These are phyloP conservation scores for Rhinophrynus dorsalis DNA, from an alignment of 2,797 vertebrate genomes.

Conservation along the genomic window DNA sequence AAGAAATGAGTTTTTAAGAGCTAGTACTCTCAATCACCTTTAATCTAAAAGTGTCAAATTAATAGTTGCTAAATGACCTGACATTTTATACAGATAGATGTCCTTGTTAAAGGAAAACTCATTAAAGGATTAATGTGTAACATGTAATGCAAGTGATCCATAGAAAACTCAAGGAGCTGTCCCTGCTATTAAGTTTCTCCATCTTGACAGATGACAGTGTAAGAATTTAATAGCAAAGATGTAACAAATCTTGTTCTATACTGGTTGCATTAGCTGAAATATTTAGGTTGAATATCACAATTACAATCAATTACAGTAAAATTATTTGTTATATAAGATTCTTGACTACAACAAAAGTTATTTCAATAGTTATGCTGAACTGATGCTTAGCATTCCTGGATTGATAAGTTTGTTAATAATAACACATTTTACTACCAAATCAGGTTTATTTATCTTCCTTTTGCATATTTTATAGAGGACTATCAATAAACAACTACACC, in stretches of 20 bases:
- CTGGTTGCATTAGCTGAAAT: constrained; percentile 11
- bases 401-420: too few relatives aligned
- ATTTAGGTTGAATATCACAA: constrained; percentile 41
- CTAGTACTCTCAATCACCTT: constrained; percentile 62
- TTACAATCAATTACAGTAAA: constrained; percentile 2
- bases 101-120: constrained; percentile 33
- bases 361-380: too few relatives aligned
- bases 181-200: constrained; percentile 25
- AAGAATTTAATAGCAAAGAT: constrained; percentile 33
- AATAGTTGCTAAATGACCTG: constrained; percentile 60
- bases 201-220: constrained; percentile 27
- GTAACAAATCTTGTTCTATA: constrained; percentile 26
- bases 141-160: constrained; percentile 36
- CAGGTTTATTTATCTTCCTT: too few relatives aligned
- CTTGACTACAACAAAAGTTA: background rate
- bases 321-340: background rate
- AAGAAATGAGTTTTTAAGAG: constrained; percentile 60
- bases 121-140: constrained; percentile 48
- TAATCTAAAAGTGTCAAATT: constrained; percentile 66
- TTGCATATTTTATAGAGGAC: too few relatives aligned
- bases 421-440: too few relatives aligned
- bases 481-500: too few relatives aligned
- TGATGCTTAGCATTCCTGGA: too few relatives aligned
- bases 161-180: constrained; percentile 33
- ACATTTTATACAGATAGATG: constrained; percentile 52